Base-by-base conservation (phyloP, 1,140 invertebrate genomes). In the Telenomus remus region DNA sequence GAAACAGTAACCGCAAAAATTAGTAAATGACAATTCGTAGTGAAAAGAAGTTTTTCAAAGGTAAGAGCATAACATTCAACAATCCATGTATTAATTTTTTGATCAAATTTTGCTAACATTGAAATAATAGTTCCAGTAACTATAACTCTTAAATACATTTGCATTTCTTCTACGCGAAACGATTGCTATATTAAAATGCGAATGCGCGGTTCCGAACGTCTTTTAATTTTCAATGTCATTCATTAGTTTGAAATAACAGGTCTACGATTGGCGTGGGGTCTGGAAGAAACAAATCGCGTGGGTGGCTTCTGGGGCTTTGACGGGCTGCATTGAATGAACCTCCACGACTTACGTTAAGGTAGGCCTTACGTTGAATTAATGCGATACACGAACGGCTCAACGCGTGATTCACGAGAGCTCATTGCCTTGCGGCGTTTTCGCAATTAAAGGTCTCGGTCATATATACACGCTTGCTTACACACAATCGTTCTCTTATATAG, bases 401-500 rank as follows among this genome's bases (percentile, higher is more conserved):
- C 68, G 63, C 57, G 75, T 77, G 75, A 78, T 78, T 78, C 71
- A 74, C 70, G 70, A 71, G 76, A 75, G 59, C 66, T 73, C 69
- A 64, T 68, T 78, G 50, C 60, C 76, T 78, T 55, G 63, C 77
- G 77, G 64, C 72, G 60, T 72, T 70, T 73, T 72, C 78, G 64
- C 72, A 72, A 76, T 76, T 69, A 69, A 76, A 79, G 78, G 78
- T 79, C 78, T 79, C 77, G 72, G 78, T 79, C 78, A 76, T 74
- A 73, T 71, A 70, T 73, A 71, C 54, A 61, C 57, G 60, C 60
- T 63, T 37, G 60, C 47, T 48, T 51, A 33, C 57, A 77, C 63
- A 69, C 66, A 71, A 42, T 48, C 43, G 19, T 35, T 57, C 35
- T 50, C 43, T 48, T 63, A 68, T 70, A 78, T 69, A 68, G 76